phyloP scores from a whole-genome alignment of 2,888 invertebrate species.

The Nomada flava region DNA sequence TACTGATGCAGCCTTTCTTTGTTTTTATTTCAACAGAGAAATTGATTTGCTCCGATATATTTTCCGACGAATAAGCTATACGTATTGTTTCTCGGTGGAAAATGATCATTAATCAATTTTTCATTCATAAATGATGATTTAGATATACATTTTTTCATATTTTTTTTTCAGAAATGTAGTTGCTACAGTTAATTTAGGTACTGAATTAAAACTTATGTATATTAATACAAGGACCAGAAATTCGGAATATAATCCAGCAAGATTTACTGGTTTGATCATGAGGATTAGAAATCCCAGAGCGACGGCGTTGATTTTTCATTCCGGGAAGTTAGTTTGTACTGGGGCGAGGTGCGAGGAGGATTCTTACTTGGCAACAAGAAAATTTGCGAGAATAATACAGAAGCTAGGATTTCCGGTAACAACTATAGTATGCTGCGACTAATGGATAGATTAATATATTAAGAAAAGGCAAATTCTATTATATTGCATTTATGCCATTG shows the following conservation, averaged over 20 bases:
- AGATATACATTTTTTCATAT: background rate
- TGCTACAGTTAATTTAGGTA: conserved; percentile 91
- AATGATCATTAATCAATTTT: background rate
- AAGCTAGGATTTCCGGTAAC: conserved; percentile 91
- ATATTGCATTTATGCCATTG: conserved; percentile 68
- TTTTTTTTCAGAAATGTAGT: conserved; percentile 90
- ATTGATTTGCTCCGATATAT: background rate
- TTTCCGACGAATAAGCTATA: background rate
- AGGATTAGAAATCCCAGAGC: conserved; percentile 91
- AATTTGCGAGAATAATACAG: conserved; percentile 93
- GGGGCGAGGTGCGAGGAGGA: conserved; percentile 92
- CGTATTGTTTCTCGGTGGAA: background rate
- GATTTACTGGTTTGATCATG: conserved; percentile 94
- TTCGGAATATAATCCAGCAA: conserved; percentile 93
- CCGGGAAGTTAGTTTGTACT: conserved; percentile 93
- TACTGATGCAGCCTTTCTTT: background rate
- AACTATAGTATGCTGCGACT: too few relatives aligned
- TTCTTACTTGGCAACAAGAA: conserved; percentile 91
- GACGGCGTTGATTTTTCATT: conserved; percentile 91
- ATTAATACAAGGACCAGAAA: conserved; percentile 92
- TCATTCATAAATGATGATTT: background rate
- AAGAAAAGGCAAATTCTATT: conserved; percentile 69
- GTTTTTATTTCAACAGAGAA: background rate
- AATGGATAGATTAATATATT: background rate
- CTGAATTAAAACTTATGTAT: conserved; percentile 89